Base-by-base conservation (phyloP, 2,888 invertebrate genomes). In the Erannis defoliaria region DNA sequence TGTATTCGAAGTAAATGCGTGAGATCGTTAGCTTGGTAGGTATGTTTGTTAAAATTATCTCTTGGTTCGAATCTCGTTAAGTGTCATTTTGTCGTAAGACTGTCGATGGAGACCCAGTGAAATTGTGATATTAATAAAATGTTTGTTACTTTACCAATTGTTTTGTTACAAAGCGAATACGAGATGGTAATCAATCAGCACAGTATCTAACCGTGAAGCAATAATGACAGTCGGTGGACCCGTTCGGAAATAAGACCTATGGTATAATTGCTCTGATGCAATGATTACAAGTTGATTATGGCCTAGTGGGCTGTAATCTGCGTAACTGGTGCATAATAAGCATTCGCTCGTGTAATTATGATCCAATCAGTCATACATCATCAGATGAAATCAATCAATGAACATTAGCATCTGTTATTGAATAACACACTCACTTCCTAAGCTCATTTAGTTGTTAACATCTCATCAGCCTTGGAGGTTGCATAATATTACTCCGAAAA, bases 81-180 rank as follows among this genome's bases (percentile, higher is more conserved):
- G 76, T 72, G 64, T 80, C 72, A 78, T 76, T 78, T 75, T 45
- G 40, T 50, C 48, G 61, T 61, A 55, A 81, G 79, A 69, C 72
- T 21, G 48, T 48, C 75, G 76, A 74, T 73, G 75, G 81, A 83
- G 85, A 87, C 84, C 88, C 85, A 85, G 89, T 86, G 83, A 88
- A 90, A 88, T 86, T 92, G 92, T 93, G 92, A 93, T 92, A 93
- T 90, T 88, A 92, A 87, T 88, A 89, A 89, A 89, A 88, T 83
- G 87, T 89, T 89, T 86, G 84, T 86, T 84, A 54, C 66, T 66
- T 72, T 62, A 72, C 18, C 29, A 49, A 57, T 31, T 50, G 57
- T 63, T 45, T 68, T 69, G 46, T 60, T 60, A 38, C 35, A 59
- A 14, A 55, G 46, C 4, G 21, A n/a, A n/a, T 49, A 6, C 9